phyloP scores from a whole-genome alignment of 2,797 vertebrate species.

The Lagodon rhomboides region DNA sequence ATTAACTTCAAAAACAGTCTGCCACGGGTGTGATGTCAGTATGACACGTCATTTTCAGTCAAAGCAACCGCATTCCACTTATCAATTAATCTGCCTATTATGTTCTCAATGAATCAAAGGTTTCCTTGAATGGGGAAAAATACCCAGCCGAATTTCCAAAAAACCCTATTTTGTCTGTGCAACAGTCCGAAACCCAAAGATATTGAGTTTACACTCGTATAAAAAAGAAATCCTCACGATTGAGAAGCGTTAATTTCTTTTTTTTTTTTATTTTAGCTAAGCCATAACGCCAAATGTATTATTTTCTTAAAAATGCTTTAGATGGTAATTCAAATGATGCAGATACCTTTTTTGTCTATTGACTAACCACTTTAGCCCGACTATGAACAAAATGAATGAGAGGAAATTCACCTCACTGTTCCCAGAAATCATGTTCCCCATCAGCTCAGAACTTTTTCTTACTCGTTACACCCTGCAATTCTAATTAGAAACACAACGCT shows the following conservation, averaged over 20 bases:
- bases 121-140: not conserved
- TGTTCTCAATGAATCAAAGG: not conserved
- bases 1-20: conserved; percentile 2
- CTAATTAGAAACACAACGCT: not conserved
- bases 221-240: not conserved
- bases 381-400: not conserved
- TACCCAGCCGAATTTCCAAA: too few species aligned
- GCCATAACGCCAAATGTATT: too few species aligned
- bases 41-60: not conserved
- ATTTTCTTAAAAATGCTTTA: too few species aligned
- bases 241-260: not conserved
- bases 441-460: not conserved
- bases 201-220: not conserved
- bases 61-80: not conserved
- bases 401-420: not conserved
- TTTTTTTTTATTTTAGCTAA: too few species aligned
- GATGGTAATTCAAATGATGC: too few species aligned
- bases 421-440: not conserved
- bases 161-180: not conserved
- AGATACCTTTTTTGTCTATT: too few species aligned
- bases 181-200: not conserved
- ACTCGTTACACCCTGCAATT: not conserved
- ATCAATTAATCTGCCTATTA: not conserved
- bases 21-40: not conserved
- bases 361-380: too few species aligned